These are phyloP conservation scores for Peromyscus attwateri DNA, from an alignment of 2,797 vertebrate species.

Conservation along the genomic window DNA sequence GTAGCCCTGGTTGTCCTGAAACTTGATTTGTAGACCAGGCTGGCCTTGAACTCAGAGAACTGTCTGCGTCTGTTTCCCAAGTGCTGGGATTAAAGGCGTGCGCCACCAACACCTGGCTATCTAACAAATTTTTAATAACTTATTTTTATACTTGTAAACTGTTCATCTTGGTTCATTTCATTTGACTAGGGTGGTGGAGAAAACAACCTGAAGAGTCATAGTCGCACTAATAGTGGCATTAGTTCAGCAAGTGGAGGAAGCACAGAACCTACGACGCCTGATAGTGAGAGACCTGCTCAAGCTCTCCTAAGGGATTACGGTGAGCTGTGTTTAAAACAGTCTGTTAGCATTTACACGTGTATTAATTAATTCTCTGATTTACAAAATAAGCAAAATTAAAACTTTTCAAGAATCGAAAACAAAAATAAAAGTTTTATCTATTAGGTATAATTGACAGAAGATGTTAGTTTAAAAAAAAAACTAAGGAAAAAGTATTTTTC, in stretches of 20 bases:
- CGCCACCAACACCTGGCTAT: not conserved
- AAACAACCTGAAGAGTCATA: constrained; percentile 92
- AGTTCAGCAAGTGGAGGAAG: constrained; percentile 95
- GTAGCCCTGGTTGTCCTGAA: no score
- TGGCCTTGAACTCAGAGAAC: not conserved
- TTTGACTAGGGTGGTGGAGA: constrained; percentile 88
- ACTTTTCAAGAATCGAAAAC: constrained; percentile 57
- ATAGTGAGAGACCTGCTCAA: constrained; percentile 94
- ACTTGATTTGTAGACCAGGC: no score
- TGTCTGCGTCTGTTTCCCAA: not conserved
- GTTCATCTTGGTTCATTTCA: constrained; percentile 67
- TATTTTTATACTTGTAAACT: constrained; percentile 7
- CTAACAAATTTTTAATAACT: constrained; percentile 2
- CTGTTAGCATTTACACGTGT: not conserved
- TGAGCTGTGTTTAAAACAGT: constrained; percentile 84
- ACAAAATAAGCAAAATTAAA: constrained; percentile 9
- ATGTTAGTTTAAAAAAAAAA: constrained; percentile 50
- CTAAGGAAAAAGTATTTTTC: not conserved
- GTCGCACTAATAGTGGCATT: constrained; percentile 96
- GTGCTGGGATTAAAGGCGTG: not conserved
- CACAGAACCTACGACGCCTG: constrained; percentile 94
- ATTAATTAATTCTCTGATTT: not conserved
- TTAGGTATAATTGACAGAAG: not conserved
- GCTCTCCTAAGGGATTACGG: constrained; percentile 96
- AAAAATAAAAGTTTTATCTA: not conserved